A percentile compares a stretch with the other conserved stretches of the same genome.
phyloP scores from a whole-genome alignment of 1,140 invertebrate genomes.

The Brachionus plicatilis region DNA sequence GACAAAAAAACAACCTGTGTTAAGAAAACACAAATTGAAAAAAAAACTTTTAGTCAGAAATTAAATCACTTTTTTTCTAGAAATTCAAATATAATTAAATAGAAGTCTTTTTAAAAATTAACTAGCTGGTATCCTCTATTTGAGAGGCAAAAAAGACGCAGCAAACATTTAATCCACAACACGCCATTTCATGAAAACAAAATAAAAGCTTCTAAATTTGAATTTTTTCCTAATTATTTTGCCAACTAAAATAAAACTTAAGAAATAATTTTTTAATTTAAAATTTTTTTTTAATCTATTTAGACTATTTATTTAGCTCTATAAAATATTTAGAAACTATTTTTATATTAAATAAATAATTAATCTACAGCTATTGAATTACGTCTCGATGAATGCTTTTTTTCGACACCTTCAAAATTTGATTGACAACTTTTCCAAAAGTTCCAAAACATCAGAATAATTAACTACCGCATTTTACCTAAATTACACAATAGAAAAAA shows the following conservation, averaged over 20 bases:
- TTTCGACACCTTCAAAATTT: neutral
- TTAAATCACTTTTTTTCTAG: too few relatives aligned
- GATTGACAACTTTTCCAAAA: neutral
- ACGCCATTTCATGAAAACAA: neutral
- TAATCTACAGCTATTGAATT: too few relatives aligned
- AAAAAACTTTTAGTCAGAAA: neutral
- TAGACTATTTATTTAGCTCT: too few relatives aligned
- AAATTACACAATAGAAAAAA: constrained; percentile 6
- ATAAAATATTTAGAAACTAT: too few relatives aligned
- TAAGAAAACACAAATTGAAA: neutral
- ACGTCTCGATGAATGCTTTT: too few relatives aligned
- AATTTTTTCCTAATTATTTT: too few relatives aligned
- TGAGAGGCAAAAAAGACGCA: neutral
- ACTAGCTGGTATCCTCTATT: neutral
- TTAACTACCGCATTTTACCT: constrained; percentile 9
- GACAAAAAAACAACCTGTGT: too few relatives aligned
- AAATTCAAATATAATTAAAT: too few relatives aligned
- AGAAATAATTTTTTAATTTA: too few relatives aligned
- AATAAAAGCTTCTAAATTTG: neutral
- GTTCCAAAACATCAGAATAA: neutral
- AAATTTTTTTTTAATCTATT: too few relatives aligned
- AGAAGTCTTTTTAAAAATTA: neutral
- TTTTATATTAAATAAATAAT: too few relatives aligned
- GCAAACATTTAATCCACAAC: neutral
- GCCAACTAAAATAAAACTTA: too few relatives aligned